Conservation (phyloP, 2,113 vertebrate species). For the Melanocharis versteri region DNA sequence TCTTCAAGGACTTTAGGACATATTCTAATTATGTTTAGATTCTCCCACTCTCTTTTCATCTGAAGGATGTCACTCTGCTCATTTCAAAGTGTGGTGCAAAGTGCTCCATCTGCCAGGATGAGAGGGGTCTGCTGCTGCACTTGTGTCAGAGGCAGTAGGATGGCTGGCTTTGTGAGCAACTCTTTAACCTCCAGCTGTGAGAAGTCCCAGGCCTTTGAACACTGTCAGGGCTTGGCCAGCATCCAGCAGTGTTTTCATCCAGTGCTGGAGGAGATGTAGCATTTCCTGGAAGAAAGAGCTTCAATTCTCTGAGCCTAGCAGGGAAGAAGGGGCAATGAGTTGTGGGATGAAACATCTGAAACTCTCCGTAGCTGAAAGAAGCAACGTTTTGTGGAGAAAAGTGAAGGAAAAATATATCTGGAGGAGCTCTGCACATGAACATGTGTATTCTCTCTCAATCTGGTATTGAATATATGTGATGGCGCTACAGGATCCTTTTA, state of each 20-base stretch:
- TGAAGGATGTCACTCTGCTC: constrained; percentile 22
- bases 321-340: not conserved
- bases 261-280: not conserved
- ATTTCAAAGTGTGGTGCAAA: constrained; percentile 20
- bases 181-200: constrained; percentile 46
- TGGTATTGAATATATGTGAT: not conserved
- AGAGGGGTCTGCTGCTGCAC: not conserved
- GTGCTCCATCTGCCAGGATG: constrained; percentile 37
- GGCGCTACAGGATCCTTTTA: not conserved
- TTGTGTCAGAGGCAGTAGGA: constrained; percentile 1
- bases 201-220: constrained; percentile 42
- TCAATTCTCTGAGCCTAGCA: not conserved
- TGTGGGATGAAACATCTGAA: not conserved
- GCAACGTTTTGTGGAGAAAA: not conserved
- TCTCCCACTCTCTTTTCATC: constrained; percentile 33
- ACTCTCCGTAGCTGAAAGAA: not conserved
- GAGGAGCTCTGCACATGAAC: not conserved
- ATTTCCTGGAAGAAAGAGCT: not conserved
- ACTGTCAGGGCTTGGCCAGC: not conserved
- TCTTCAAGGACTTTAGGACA: constrained; percentile 56
- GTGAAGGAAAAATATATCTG: not conserved
- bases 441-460: not conserved
- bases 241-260: constrained; percentile 39
- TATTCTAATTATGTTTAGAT: constrained; percentile 62
- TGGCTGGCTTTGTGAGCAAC: constrained; percentile 20